A percentile compares a stretch with the other conserved stretches of the same genome.
phyloP scores from a whole-genome alignment of 2,888 invertebrate genomes.

The Axea sp. region DNA sequence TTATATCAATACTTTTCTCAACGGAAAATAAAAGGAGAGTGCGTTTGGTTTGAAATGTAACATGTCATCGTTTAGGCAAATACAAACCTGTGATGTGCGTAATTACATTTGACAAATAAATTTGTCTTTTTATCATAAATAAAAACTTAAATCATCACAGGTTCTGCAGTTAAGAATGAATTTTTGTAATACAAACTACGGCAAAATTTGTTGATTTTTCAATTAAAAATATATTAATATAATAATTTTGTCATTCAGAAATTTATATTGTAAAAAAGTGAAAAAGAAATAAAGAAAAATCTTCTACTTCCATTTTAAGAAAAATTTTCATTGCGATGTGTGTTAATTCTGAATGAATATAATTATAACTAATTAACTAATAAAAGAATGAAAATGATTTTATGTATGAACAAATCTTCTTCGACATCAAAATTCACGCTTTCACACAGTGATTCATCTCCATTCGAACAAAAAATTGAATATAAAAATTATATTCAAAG shows the following conservation, averaged over 20 bases:
- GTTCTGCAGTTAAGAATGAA: too few species aligned
- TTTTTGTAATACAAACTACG: too few species aligned
- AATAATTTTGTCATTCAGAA: too few species aligned
- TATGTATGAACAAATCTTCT: constrained; percentile 6
- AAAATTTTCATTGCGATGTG: constrained; percentile 5
- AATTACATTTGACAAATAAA: constrained; percentile 15
- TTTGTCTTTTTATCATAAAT: constrained; percentile 24
- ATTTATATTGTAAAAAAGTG: too few species aligned
- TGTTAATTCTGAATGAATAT: constrained; percentile 20
- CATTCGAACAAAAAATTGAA: too few species aligned
- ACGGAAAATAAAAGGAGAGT: constrained; percentile 12
- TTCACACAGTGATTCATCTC: constrained; percentile 17
- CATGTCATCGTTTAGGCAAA: constrained; percentile 11
- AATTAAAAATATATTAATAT: too few species aligned
- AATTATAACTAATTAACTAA: constrained; percentile 33
- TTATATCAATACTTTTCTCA: too few species aligned
- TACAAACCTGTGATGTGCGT: constrained; percentile 12
- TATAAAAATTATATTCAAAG: too few species aligned
- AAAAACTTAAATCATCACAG: constrained; percentile 2
- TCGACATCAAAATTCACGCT: constrained; percentile 26
- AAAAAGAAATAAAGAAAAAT: too few species aligned
- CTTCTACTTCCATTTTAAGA: neutral
- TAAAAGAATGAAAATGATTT: constrained; percentile 21
- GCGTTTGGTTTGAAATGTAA: constrained; percentile 12
- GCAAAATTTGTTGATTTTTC: too few species aligned